These are phyloP conservation scores for Drosophila hydei DNA, from an alignment of 1,140 invertebrate genomes.

Conservation along the genomic window DNA sequence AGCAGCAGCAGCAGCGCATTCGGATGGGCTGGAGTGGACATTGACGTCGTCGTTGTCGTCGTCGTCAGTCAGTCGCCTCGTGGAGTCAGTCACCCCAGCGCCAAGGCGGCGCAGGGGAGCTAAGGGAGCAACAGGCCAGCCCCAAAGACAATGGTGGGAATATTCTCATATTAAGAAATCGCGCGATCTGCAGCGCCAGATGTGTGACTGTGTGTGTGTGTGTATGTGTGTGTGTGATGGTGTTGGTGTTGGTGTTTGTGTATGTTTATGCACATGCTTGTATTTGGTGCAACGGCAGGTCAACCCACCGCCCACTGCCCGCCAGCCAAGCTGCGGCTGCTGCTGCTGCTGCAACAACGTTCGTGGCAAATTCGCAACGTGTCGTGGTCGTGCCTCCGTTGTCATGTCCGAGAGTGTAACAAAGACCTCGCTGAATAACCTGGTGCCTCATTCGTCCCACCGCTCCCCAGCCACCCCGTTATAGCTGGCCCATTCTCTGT, in stretches of 20 bases:
- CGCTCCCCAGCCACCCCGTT: neutral
- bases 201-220: slow-evolving; percentile 62
- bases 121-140: neutral
- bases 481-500: neutral
- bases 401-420: slow-evolving; percentile 81
- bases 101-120: slow-evolving; percentile 14
- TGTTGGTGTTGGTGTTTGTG: slow-evolving; percentile 29
- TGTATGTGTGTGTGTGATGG: slow-evolving; percentile 55
- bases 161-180: slow-evolving; percentile 84
- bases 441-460: slow-evolving; percentile 9
- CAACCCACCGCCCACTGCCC: slow-evolving; percentile 62
- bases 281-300: slow-evolving; percentile 81
- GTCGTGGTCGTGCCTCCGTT: slow-evolving; percentile 79
- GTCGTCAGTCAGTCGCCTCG: slow-evolving; percentile 36
- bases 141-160: slow-evolving; percentile 81
- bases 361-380: slow-evolving; percentile 81
- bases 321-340: slow-evolving; percentile 11
- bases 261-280: slow-evolving; percentile 51
- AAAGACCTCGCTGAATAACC: slow-evolving; percentile 72
- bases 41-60: slow-evolving; percentile 48
- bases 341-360: slow-evolving; percentile 48
- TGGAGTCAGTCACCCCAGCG: slow-evolving; percentile 47
- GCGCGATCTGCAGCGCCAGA: slow-evolving; percentile 79
- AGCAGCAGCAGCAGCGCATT: slow-evolving; percentile 20
- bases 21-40: slow-evolving; percentile 49